Percentiles rank a stretch among this genome's conserved stretches.
These are phyloP conservation scores for Xenus cinereus DNA, from an alignment of 2,113 vertebrate genomes.

Conservation along the genomic window DNA sequence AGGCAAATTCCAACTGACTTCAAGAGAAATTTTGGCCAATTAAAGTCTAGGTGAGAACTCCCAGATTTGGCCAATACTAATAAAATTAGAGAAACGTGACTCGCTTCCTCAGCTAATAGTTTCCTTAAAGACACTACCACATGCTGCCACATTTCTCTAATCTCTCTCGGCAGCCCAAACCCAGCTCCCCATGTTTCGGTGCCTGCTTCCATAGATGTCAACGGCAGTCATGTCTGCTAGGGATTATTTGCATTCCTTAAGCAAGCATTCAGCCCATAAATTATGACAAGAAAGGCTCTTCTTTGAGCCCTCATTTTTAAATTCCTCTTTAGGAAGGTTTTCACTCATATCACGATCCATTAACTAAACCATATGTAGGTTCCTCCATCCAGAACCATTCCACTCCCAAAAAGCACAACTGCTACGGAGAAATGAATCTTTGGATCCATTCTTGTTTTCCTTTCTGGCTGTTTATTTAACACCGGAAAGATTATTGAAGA, in stretches of 20 bases:
- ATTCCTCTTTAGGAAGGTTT: conserved; percentile 38
- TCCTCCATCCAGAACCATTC: conserved; percentile 54
- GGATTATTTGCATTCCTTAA: conserved; percentile 29
- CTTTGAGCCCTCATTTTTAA: neutral
- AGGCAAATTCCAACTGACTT: neutral
- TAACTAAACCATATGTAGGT: conserved; percentile 50
- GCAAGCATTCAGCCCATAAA: conserved; percentile 6
- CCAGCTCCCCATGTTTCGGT: neutral
- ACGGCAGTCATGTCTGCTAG: neutral
- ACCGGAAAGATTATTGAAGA: conserved; percentile 17
- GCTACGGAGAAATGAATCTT: conserved; percentile 3
- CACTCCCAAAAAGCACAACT: conserved; percentile 49
- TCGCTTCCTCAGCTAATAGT: conserved; percentile 14
- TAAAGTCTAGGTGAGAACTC: conserved; percentile 41
- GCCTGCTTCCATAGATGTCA: neutral
- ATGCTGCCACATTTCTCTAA: neutral
- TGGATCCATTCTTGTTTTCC: conserved; percentile 16
- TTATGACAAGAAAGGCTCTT: neutral
- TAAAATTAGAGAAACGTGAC: conserved; percentile 45
- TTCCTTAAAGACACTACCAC: conserved; percentile 19
- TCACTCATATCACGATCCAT: conserved; percentile 27
- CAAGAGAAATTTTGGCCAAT: neutral
- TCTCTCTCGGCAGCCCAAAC: neutral
- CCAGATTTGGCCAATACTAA: conserved; percentile 21
- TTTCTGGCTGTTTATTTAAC: conserved; percentile 10